Base-by-base conservation (phyloP, 2,113 vertebrate species). In the Dicentrarchus labrax region DNA sequence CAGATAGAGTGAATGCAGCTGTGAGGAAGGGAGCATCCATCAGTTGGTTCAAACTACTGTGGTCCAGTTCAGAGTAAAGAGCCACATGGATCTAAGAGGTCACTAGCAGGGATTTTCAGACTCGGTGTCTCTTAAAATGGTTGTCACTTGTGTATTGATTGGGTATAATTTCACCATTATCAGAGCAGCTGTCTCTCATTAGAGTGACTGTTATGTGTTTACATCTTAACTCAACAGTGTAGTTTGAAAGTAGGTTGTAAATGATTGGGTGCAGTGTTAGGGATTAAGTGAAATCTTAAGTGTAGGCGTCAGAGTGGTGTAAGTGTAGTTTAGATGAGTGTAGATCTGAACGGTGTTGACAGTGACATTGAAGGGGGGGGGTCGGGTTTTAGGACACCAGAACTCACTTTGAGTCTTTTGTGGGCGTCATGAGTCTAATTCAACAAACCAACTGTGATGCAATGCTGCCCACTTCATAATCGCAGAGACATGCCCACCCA, bases 401-500 rank as follows among this genome's bases (percentile, higher is more conserved):
- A 53, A 56, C 67, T 74, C 38, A 8, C 67, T 81, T 48, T 24
- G 70, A 86, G 24, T 71, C 38, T 54, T 77, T 65, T 36, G 86
- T 82, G 71, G 72, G 82, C 7, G 16, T 66, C 13, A 1, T 43
- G 77, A 39, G 2, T 74, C 65, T 53, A 69, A 73, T 80, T 78
- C 43, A 59, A 12, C 73, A 76, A 84, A 86, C 53, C 22, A 54
- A 72, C 60, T 67, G 80, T 71, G 79, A 74, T 74, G 61, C 30
- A 68, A 86, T 30, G 76, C 87, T 60, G 67, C 84, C 77, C 71
- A 57, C 54, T 82, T 77, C 2, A 21, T 70, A 69, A 78, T 86
- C 24, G 22, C 79, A 70, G 61, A 65, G 66, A 59, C 67, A 16
- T 36, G 72, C 62, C 78, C 78, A 59, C 78, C 86, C 82, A 76